Evolutionary conservation across 2,113 vertebrate species (phyloP), one percentile per base, ranked within the genome.

Genomic region (Eulacestoma nigropectus): DNA sequence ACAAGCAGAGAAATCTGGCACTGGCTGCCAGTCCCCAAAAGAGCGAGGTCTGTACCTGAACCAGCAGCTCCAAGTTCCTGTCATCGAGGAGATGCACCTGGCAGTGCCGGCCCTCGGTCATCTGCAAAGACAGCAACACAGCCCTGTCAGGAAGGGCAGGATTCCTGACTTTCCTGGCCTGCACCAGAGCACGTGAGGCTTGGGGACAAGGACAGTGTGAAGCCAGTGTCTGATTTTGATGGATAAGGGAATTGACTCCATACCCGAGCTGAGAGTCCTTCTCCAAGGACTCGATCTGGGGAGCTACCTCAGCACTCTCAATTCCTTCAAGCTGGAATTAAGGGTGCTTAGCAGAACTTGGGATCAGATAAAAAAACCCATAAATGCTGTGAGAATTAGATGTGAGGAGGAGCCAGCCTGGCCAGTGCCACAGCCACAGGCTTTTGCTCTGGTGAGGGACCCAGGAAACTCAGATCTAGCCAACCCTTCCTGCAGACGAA

Each of bases 91-190:
- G 99, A 92, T 98, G 98, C 79, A 99, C 98, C 98, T 99, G 99
- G 96, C 99, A 99, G 93, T 98, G 98, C 82, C 99, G 98, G 84
- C 99, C 99, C 97, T 99, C 99, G 41, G 99, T 98, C 99, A 99
- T 99, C 99, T 99, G 97, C 55, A 97, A 90, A 91, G 88, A 95
- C 88, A 98, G 69, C 89, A 76, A 96, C 26, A 89, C 16, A 87
- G 42, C 53, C 25, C 49, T 6, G 11, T 92, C 37, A 79, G 49
- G 16, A 60, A 33, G 33, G 8, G 37, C 74, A 9, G 62, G 7
- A 26, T 1, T 59, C 3, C 0, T 1, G 0, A 8, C 42, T 49
- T 27, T 30, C 46, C 52, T 13, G 47, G 25, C 33, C 46, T 22
- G 21, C 42, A n/a, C 10, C 6, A 22, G 33, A 18, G 56, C 68